Evolutionary conservation across 1,140 invertebrate genomes (phyloP).

Genomic region (Ips typographus): DNA sequence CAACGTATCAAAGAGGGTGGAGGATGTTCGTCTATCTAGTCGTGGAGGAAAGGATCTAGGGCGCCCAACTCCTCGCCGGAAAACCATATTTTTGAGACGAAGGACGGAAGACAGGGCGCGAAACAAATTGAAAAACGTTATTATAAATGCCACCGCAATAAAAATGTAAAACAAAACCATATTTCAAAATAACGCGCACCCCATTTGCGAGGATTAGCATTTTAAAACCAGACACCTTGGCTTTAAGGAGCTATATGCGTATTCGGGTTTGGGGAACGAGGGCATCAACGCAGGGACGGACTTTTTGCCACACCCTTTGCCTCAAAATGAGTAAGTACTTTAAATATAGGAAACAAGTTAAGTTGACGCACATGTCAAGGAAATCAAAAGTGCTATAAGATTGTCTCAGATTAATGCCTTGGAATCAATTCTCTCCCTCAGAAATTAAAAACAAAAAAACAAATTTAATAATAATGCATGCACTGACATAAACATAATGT

Average conservation of each 20-base stretch:
- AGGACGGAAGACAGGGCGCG: conserved; percentile 23
- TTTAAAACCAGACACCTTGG: conserved; percentile 53
- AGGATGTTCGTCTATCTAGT: no score
- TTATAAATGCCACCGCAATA: conserved; percentile 52
- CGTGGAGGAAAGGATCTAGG: no score
- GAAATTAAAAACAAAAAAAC: no score
- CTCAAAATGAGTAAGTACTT: not conserved
- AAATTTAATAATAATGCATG: no score
- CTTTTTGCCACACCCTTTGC: not conserved
- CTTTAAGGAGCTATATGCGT: conserved; percentile 45
- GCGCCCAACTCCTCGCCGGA: not conserved
- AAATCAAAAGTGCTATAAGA: not conserved
- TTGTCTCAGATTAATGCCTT: no score
- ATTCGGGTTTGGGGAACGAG: conserved; percentile 28
- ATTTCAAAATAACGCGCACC: conserved; percentile 53
- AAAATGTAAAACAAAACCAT: conserved; percentile 54
- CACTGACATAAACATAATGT: no score
- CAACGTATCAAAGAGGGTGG: no score
- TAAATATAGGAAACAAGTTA: not conserved
- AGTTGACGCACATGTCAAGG: not conserved
- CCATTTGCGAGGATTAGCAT: conserved; percentile 54
- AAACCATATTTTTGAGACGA: conserved; percentile 16
- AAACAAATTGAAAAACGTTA: conserved; percentile 52
- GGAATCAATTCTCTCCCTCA: no score
- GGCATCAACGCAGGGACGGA: conserved; percentile 16